These are phyloP conservation scores for Hesperophylax magnus DNA, from an alignment of 1,140 invertebrate genomes.

Conservation along the genomic window DNA sequence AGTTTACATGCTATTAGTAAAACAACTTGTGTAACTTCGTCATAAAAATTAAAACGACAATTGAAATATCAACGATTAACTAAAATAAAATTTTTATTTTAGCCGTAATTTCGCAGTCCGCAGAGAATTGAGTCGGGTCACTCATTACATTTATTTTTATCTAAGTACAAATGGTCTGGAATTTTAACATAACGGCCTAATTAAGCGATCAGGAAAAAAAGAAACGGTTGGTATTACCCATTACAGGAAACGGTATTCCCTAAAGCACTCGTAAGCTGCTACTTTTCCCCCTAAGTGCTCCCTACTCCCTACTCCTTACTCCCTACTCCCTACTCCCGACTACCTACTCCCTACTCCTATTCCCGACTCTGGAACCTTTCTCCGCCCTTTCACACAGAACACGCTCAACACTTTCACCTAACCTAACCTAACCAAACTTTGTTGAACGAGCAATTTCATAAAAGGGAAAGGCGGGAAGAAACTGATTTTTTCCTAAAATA, in stretches of 20 bases:
- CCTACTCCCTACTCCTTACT: neutral
- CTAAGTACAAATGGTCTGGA: slow-evolving; percentile 19
- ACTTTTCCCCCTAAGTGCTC: neutral
- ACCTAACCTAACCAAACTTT: too few relatives aligned
- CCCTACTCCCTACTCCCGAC: too few relatives aligned
- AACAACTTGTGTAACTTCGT: too few relatives aligned
- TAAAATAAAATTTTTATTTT: too few relatives aligned
- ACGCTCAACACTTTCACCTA: neutral
- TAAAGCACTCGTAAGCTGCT: slow-evolving; percentile 25
- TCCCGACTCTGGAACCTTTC: too few relatives aligned
- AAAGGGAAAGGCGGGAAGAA: neutral
- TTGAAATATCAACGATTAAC: too few relatives aligned
- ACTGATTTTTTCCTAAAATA: neutral
- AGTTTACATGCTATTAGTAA: too few relatives aligned
- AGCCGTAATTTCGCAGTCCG: neutral
- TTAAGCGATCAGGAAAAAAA: slow-evolving; percentile 36
- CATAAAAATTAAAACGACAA: too few relatives aligned
- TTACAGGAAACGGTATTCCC: slow-evolving; percentile 39
- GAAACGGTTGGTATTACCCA: slow-evolving; percentile 45
- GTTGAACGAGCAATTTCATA: neutral
- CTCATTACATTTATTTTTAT: slow-evolving; percentile 34
- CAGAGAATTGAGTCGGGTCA: neutral
- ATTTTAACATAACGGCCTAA: slow-evolving; percentile 23
- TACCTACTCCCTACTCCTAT: too few relatives aligned
- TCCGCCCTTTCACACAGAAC: slow-evolving; percentile 36